phyloP scores from a whole-genome alignment of 1,140 invertebrate species.

The Cepaea nemoralis region DNA sequence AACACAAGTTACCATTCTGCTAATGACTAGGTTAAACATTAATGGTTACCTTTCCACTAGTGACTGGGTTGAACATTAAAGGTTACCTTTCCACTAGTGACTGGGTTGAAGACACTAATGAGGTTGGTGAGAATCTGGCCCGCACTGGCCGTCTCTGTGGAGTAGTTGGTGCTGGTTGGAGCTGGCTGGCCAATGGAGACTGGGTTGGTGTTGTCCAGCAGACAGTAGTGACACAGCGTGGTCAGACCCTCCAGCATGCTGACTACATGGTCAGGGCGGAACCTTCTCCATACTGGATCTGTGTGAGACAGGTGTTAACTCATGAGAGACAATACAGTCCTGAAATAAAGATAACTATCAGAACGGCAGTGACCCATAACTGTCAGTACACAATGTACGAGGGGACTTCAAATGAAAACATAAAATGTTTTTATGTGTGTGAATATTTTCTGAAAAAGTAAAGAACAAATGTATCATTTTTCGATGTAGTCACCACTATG shows the following conservation, averaged over 20 bases:
- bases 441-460: too few relatives aligned
- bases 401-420: too few relatives aligned
- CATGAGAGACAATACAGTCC: too few relatives aligned
- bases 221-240: conserved; percentile 86
- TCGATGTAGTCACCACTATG: too few relatives aligned
- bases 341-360: too few relatives aligned
- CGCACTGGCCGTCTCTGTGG: conserved; percentile 54
- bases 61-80: background rate
- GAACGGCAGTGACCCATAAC: too few relatives aligned
- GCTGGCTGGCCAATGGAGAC: conserved; percentile 72
- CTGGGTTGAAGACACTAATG: conserved; percentile 78
- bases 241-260: conserved; percentile 86
- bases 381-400: too few relatives aligned
- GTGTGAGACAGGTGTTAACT: background rate
- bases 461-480: too few relatives aligned
- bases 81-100: conserved; percentile 62
- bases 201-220: conserved; percentile 81
- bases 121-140: conserved; percentile 86
- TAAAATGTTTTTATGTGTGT: too few relatives aligned
- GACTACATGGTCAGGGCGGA: conserved; percentile 85
- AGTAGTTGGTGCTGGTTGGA: conserved; percentile 51
- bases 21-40: conserved; percentile 85
- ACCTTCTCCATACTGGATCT: conserved; percentile 48
- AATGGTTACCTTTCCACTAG: background rate
- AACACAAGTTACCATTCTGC: too few relatives aligned